Evolutionary conservation across 2,113 vertebrate species (phyloP).

Genomic region (cattle (Bos taurus)): ARS-UCD2.0 NC_037342.1:80781501-80782000

Average conservation of each 20-base stretch:
- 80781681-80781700: not conserved
- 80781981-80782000: not conserved
- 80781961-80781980: no score
- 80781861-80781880: not conserved
- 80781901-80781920: not conserved
- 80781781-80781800: fast-evolving
- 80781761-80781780: no score
- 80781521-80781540: not conserved
- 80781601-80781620: not conserved
- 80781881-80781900: not conserved
- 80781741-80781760: not conserved
- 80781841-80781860: not conserved
- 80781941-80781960: no score
- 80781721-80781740: not conserved
- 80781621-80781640: not conserved
- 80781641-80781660: not conserved
- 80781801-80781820: no score
- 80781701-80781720: not conserved
- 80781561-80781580: not conserved
- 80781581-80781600: not conserved
- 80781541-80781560: not conserved
- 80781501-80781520: not conserved
- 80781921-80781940: not conserved
- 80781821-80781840: no score
- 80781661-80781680: not conserved